phyloP scores from a whole-genome alignment of 1,140 invertebrate species.

The Megalopta genalis region DNA sequence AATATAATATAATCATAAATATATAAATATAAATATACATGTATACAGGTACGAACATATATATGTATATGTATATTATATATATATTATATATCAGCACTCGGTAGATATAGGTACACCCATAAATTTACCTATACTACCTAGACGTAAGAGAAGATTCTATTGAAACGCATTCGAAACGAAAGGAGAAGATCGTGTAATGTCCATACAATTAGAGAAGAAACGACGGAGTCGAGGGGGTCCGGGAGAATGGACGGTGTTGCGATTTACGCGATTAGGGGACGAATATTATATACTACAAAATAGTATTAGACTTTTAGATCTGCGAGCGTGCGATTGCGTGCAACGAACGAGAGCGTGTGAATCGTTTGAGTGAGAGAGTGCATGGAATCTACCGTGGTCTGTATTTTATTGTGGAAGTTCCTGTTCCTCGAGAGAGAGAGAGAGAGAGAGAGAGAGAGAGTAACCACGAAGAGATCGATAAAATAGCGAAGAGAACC shows the following conservation, averaged over 20 bases:
- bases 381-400: conserved; percentile 65
- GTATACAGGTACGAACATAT: conserved; percentile 24
- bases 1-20: conserved; percentile 43
- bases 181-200: neutral
- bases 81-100: conserved; percentile 52
- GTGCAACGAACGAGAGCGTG: conserved; percentile 41
- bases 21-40: conserved; percentile 1
- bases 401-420: conserved; percentile 76
- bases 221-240: neutral
- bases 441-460: no score
- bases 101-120: conserved; percentile 60
- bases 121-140: conserved; percentile 60
- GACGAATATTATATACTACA: conserved; percentile 13
- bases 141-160: conserved; percentile 25
- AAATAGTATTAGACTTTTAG: conserved; percentile 46
- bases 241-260: neutral
- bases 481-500: neutral
- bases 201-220: neutral
- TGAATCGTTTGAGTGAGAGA: conserved; percentile 58
- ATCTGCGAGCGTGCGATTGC: conserved; percentile 55
- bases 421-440: conserved; percentile 77
- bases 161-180: conserved; percentile 52
- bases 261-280: neutral
- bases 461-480: neutral
- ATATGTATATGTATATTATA: conserved; percentile 41